Conservation (phyloP, 1,140 invertebrate species). For the Drosophila tani region DNA sequence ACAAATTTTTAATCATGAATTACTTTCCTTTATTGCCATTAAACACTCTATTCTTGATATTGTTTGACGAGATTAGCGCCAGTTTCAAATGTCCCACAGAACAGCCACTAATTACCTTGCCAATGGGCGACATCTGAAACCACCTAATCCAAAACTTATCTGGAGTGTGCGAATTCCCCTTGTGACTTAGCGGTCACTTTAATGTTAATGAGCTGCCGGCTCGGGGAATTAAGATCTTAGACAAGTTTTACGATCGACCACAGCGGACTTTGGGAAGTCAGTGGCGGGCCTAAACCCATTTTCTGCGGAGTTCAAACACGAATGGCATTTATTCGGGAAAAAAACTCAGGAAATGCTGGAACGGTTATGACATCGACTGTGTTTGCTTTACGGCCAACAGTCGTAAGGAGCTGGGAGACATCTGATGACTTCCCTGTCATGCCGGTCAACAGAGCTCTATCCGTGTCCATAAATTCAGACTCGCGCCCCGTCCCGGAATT, state of each 20-base stretch:
- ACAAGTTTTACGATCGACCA: conserved; percentile 2
- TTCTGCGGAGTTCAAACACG: neutral
- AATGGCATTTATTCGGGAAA: neutral
- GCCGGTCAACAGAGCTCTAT: conserved; percentile 43
- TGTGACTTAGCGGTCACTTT: conserved; percentile 37
- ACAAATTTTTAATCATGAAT: neutral
- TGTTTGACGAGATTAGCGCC: neutral
- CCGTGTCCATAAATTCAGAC: conserved; percentile 63
- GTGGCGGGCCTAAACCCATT: neutral
- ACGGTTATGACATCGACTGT: conserved; percentile 1
- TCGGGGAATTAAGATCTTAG: conserved; percentile 1
- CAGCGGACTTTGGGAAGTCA: neutral
- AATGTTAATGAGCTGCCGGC: conserved; percentile 23
- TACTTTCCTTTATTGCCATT: neutral
- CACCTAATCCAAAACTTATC: conserved; percentile 30
- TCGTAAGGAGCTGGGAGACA: neutral
- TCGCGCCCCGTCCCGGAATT: conserved; percentile 50
- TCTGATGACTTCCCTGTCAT: conserved; percentile 22
- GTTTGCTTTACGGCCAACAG: conserved; percentile 5
- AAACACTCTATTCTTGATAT: conserved; percentile 5
- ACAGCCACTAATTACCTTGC: neutral
- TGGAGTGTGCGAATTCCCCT: conserved; percentile 13
- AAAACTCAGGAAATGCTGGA: conserved; percentile 1
- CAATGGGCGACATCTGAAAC: neutral
- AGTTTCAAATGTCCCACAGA: neutral